These are phyloP conservation scores for Pseudachorutes palmiensis DNA, from an alignment of 1,140 invertebrate species.

Conservation along the genomic window DNA sequence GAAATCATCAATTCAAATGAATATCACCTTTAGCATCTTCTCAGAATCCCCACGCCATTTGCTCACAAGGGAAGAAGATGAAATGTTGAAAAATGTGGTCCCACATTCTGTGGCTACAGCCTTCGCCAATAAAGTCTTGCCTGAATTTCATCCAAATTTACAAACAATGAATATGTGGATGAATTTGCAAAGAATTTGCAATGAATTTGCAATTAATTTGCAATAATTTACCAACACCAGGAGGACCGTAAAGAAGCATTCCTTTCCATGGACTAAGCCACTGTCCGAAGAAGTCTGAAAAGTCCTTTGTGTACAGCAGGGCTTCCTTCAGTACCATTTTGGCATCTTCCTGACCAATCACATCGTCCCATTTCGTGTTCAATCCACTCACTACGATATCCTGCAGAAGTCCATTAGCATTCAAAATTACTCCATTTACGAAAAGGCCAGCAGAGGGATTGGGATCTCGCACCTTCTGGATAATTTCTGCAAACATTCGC, in stretches of 20 bases:
- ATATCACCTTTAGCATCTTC: conserved; percentile 71
- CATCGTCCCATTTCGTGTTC: conserved; percentile 55
- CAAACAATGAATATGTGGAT: neutral
- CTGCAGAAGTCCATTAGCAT: too few species aligned
- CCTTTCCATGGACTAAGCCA: conserved; percentile 75
- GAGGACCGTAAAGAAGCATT: conserved; percentile 75
- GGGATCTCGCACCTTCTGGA: conserved; percentile 42
- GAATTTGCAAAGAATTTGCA: neutral
- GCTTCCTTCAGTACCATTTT: conserved; percentile 82
- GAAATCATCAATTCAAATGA: conserved; percentile 28
- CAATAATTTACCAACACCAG: conserved; percentile 51
- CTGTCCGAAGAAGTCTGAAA: conserved; percentile 72
- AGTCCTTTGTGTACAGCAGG: conserved; percentile 73
- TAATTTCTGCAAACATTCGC: conserved; percentile 50
- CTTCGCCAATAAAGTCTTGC: conserved; percentile 82
- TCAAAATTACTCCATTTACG: too few species aligned
- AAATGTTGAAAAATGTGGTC: conserved; percentile 86
- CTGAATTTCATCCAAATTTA: conserved; percentile 42
- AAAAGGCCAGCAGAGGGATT: neutral
- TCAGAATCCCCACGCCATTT: conserved; percentile 94
- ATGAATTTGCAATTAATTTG: neutral
- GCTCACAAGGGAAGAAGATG: conserved; percentile 75
- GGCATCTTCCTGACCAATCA: conserved; percentile 65
- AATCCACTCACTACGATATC: conserved; percentile 59
- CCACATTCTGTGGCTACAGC: conserved; percentile 74